These are phyloP conservation scores for Pempheris klunzingeri DNA, from an alignment of 2,797 vertebrate species.

Conservation along the genomic window DNA sequence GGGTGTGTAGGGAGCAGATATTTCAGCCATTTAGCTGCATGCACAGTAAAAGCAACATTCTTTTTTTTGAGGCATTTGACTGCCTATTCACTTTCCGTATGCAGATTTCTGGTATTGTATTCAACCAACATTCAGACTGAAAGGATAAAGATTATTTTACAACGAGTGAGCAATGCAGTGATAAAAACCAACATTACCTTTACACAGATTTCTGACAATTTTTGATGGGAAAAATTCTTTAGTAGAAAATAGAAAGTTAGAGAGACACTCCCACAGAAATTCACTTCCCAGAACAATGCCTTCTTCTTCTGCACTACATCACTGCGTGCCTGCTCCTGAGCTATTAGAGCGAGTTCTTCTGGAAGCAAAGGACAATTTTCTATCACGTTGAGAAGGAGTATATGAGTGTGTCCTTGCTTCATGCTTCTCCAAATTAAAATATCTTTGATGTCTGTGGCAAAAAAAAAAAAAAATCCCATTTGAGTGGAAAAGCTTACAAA, in stretches of 20 bases:
- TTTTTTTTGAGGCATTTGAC: slow-evolving; percentile 27
- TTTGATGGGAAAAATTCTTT: background rate
- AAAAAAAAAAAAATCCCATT: background rate
- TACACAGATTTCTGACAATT: slow-evolving; percentile 5
- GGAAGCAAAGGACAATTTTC: slow-evolving; percentile 22
- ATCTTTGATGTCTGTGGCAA: slow-evolving; percentile 19
- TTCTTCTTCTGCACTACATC: background rate
- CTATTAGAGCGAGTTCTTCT: slow-evolving; percentile 1
- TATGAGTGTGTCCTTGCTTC: slow-evolving; percentile 29
- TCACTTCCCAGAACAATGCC: background rate
- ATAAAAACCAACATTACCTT: background rate
- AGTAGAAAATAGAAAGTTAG: background rate
- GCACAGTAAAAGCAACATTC: slow-evolving; percentile 22
- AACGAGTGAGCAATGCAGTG: background rate
- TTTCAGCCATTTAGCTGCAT: slow-evolving; percentile 37
- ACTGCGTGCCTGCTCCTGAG: background rate
- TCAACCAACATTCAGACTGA: background rate
- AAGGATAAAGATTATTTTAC: slow-evolving; percentile 5
- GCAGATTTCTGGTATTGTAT: slow-evolving; percentile 4
- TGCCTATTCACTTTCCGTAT: slow-evolving; percentile 10
- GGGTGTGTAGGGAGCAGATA: slow-evolving; percentile 30
- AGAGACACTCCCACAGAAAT: background rate
- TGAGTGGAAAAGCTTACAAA: slow-evolving; percentile 2
- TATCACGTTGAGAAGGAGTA: slow-evolving; percentile 8
- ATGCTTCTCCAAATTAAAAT: slow-evolving; percentile 30